phyloP scores from a whole-genome alignment of 2,113 vertebrate genomes.

The Microcebus lehilahytsara region DNA sequence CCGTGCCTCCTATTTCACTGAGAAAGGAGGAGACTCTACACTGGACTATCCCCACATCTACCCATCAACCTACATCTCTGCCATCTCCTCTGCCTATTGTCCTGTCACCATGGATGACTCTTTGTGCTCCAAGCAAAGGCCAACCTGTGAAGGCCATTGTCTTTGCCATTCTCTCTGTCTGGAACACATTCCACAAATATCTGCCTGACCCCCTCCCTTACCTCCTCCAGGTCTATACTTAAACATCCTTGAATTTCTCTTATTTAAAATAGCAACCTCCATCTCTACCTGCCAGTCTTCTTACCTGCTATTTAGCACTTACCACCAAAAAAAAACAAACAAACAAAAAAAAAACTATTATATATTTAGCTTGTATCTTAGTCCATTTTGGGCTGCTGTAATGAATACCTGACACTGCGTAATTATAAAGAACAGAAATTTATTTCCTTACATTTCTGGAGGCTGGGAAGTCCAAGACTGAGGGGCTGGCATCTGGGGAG shows the following conservation, averaged over 20 bases:
- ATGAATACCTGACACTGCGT: not conserved
- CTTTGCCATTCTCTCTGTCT: not conserved
- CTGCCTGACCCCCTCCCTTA: not conserved
- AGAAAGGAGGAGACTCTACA: not conserved
- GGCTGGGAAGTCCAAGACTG: not conserved
- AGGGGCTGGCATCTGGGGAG: not conserved
- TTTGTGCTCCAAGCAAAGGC: not conserved
- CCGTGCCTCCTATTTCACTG: not conserved
- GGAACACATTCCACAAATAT: not conserved
- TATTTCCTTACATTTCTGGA: not conserved
- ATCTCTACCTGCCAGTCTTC: not conserved
- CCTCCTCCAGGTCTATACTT: not conserved
- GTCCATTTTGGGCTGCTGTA: not conserved
- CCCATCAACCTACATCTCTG: rapidly evolving
- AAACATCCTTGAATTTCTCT: not conserved
- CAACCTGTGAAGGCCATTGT: not conserved
- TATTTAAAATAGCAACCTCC: not conserved
- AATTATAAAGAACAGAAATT: not conserved
- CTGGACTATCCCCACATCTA: not conserved
- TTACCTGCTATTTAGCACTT: not conserved
- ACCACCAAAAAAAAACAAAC: not conserved
- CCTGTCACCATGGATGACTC: not conserved
- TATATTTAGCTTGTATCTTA: not conserved
- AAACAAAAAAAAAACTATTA: not conserved
- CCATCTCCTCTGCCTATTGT: not conserved